Conservation (phyloP, 2,888 invertebrate genomes). For the Agrotis segetum region DNA sequence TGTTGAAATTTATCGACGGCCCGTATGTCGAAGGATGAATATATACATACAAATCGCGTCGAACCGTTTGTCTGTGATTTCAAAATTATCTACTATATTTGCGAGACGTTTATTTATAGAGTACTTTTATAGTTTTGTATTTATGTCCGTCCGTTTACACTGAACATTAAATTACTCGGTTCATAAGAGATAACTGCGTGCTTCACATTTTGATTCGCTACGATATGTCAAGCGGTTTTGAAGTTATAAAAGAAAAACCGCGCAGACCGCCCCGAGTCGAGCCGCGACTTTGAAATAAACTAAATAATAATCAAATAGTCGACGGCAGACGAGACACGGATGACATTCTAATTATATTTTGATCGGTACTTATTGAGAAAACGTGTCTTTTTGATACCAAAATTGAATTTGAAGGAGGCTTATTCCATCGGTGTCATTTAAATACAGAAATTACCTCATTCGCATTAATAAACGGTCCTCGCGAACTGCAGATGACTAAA, state of each 20-base stretch:
- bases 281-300: conserved; percentile 73
- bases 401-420: conserved; percentile 49
- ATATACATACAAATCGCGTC: conserved; percentile 75
- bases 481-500: conserved; percentile 45
- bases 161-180: conserved; percentile 61
- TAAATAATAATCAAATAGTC: conserved; percentile 71
- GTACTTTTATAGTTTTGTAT: conserved; percentile 60
- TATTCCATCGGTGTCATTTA: conserved; percentile 42
- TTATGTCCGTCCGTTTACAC: conserved; percentile 48
- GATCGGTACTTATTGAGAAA: conserved; percentile 73
- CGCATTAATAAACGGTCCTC: conserved; percentile 34
- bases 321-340: conserved; percentile 69
- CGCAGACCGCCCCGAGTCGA: conserved; percentile 53
- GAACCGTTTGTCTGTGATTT: conserved; percentile 62
- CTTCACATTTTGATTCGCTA: conserved; percentile 61
- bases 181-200: conserved; percentile 65
- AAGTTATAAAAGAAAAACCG: conserved; percentile 63
- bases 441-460: conserved; percentile 56
- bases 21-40: conserved; percentile 82
- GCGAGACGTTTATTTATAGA: conserved; percentile 60
- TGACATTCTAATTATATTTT: conserved; percentile 77
- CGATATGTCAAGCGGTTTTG: conserved; percentile 60
- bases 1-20: conserved; percentile 88
- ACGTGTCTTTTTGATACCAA: conserved; percentile 67
- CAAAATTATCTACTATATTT: conserved; percentile 62